Percentiles rank a stretch among this genome's conserved stretches.
phyloP scores from a whole-genome alignment of 2,113 vertebrate species.

The Melanocharis versteri region DNA sequence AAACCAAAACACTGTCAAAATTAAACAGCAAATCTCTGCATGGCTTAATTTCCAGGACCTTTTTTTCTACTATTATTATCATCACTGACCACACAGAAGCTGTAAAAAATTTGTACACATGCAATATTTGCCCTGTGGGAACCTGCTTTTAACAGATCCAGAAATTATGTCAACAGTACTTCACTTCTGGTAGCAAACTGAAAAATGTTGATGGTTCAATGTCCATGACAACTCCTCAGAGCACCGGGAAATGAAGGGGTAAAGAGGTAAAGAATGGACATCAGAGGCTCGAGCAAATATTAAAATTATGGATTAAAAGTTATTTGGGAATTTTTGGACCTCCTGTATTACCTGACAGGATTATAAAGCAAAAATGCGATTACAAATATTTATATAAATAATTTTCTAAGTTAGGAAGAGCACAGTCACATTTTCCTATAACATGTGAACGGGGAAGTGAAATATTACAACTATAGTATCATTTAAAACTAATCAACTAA shows the following conservation, averaged over 20 bases:
- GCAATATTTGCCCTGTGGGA: background rate
- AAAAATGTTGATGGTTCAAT: background rate
- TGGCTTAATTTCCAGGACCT: background rate
- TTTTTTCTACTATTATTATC: background rate
- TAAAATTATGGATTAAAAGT: background rate
- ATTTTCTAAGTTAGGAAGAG: background rate
- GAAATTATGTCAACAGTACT: background rate
- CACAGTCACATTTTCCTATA: background rate
- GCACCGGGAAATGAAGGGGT: background rate
- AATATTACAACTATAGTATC: background rate
- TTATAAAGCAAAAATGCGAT: background rate
- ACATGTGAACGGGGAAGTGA: background rate
- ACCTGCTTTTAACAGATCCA: background rate
- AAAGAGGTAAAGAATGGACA: background rate
- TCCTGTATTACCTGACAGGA: background rate
- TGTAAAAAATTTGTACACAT: background rate
- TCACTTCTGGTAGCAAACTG: background rate
- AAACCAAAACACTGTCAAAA: background rate
- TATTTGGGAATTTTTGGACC: background rate
- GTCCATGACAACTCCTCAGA: background rate
- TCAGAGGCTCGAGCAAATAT: background rate
- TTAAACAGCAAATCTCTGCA: background rate
- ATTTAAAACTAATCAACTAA: background rate
- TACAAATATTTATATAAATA: background rate
- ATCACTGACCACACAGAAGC: background rate